Evolutionary conservation across 2,113 vertebrate species (phyloP).

Genomic region (Elgaria multicarinata): DNA sequence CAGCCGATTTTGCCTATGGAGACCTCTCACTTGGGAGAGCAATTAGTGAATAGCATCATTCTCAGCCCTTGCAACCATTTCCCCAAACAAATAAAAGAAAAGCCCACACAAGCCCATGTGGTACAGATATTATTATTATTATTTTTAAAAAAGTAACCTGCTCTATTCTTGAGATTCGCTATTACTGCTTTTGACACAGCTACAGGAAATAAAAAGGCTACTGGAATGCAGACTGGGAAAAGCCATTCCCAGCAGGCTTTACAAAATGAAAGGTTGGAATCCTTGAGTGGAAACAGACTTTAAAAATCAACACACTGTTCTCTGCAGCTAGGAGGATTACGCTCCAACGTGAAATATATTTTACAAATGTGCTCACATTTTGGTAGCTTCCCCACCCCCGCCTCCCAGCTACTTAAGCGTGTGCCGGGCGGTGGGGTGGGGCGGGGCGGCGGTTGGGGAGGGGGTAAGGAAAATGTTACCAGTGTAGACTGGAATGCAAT

Average conservation of each 20-base stretch:
- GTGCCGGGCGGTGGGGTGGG: background rate
- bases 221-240: slow-evolving; percentile 79
- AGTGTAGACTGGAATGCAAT: slow-evolving; percentile 22
- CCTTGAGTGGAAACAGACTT: slow-evolving; percentile 80
- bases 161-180: slow-evolving; percentile 72
- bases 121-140: slow-evolving; percentile 68
- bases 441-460: too few species aligned
- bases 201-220: slow-evolving; percentile 81
- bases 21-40: slow-evolving; percentile 40
- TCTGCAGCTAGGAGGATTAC: slow-evolving; percentile 58
- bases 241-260: slow-evolving; percentile 78
- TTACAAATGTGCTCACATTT: slow-evolving; percentile 57
- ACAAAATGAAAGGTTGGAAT: slow-evolving; percentile 77
- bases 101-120: slow-evolving; percentile 63
- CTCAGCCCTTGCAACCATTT: slow-evolving; percentile 59
- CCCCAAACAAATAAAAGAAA: slow-evolving; percentile 60
- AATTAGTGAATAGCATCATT: slow-evolving; percentile 57
- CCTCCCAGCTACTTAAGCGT: slow-evolving; percentile 40
- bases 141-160: slow-evolving; percentile 67
- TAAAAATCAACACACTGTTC: slow-evolving; percentile 68
- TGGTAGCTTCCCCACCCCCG: slow-evolving; percentile 32
- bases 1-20: slow-evolving; percentile 2
- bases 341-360: slow-evolving; percentile 64
- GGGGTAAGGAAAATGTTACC: slow-evolving; percentile 34
- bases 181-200: slow-evolving; percentile 77